Percentiles rank a stretch among this genome's conserved stretches.
Evolutionary conservation across 2,888 invertebrate genomes (phyloP).

Genomic region (Amblyjoppa fuscipennis): DNA sequence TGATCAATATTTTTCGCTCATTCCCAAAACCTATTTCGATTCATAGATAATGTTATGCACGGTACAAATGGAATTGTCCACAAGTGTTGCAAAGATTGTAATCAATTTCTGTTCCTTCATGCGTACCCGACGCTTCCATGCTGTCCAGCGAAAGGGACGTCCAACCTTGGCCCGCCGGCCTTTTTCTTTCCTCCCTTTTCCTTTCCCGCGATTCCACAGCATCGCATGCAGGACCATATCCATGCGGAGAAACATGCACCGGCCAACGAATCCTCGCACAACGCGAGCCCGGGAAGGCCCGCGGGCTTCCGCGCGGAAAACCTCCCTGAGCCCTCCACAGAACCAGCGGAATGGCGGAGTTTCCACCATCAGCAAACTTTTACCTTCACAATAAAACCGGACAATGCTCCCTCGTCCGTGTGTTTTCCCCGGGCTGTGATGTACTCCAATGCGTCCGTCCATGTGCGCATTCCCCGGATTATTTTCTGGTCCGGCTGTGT

Average conservation of each 20-base stretch:
- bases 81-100: conserved; percentile 79
- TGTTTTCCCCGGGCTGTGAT: conserved; percentile 21
- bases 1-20: too few species aligned
- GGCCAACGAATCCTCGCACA: background rate
- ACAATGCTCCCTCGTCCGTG: background rate
- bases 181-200: conserved; percentile 37
- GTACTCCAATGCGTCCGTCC: conserved; percentile 26
- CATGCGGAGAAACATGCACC: background rate
- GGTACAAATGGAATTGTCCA: conserved; percentile 74
- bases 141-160: conserved; percentile 61
- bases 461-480: conserved; percentile 5
- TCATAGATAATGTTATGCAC: too few species aligned
- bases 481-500: background rate
- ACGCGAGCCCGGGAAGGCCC: background rate
- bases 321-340: background rate
- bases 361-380: conserved; percentile 20
- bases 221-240: background rate
- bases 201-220: too few species aligned
- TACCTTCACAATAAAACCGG: background rate
- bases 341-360: background rate
- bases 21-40: too few species aligned
- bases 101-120: conserved; percentile 79
- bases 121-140: conserved; percentile 73
- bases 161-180: conserved; percentile 18
- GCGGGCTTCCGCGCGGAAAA: background rate